These are phyloP conservation scores for Lepidotrigona ventralis DNA, from an alignment of 1,140 invertebrate species.

Conservation along the genomic window DNA sequence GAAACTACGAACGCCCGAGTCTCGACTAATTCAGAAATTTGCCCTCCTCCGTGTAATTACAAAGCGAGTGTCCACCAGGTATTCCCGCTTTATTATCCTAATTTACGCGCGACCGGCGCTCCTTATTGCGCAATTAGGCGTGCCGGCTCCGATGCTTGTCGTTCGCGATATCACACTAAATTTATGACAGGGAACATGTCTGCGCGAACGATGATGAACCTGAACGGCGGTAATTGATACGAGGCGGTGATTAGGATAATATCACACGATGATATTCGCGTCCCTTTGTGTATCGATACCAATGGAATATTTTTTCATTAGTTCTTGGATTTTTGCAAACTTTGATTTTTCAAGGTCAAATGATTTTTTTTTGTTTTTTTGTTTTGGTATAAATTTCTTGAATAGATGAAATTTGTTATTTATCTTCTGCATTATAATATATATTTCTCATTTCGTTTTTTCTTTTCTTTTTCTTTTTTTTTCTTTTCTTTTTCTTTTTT, in stretches of 20 bases:
- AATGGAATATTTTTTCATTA: background rate
- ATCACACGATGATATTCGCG: background rate
- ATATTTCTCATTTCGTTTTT: too few species aligned
- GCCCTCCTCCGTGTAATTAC: constrained; percentile 21
- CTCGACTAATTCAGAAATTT: constrained; percentile 28
- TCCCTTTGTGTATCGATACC: background rate
- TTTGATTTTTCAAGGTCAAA: background rate
- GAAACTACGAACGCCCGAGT: background rate
- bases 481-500: too few species aligned
- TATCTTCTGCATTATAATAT: too few species aligned
- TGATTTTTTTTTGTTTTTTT: too few species aligned
- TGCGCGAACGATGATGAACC: too few species aligned
- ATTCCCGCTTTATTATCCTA: constrained; percentile 29
- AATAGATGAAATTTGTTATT: too few species aligned
- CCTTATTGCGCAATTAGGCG: constrained; percentile 41
- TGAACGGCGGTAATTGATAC: constrained; percentile 7
- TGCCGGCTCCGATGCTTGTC: background rate
- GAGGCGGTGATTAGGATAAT: background rate
- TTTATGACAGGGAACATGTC: background rate
- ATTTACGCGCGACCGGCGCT: constrained; percentile 18
- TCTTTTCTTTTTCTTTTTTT: too few species aligned
- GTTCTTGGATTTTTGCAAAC: background rate
- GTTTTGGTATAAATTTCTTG: too few species aligned
- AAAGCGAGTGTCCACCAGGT: background rate
- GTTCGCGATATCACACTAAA: background rate